phyloP scores from a whole-genome alignment of 2,888 invertebrate genomes.

The Archips xylosteana region DNA sequence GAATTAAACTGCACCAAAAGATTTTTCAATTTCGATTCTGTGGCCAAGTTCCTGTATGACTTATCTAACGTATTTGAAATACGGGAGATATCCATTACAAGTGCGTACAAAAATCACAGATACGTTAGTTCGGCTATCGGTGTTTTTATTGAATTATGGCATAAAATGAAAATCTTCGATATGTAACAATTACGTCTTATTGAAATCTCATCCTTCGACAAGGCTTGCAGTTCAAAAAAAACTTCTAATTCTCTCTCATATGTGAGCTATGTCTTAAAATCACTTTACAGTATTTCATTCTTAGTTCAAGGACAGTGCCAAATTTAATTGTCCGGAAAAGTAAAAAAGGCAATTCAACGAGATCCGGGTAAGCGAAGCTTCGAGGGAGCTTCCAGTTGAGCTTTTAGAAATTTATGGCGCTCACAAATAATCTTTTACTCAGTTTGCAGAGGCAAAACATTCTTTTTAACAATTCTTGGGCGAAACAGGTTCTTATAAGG shows the following conservation, averaged over 20 bases:
- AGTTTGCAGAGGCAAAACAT: slow-evolving; percentile 41
- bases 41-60: no score
- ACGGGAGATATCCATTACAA: no score
- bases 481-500: slow-evolving; percentile 32
- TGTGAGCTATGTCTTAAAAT: slow-evolving; percentile 1
- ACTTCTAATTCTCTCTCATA: not conserved
- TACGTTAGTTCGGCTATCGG: no score
- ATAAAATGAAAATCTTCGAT: no score
- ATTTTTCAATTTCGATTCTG: no score
- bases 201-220: not conserved
- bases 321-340: slow-evolving; percentile 45
- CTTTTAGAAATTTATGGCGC: slow-evolving; percentile 46
- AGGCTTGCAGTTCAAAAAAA: not conserved
- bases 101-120: no score
- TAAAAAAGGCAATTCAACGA: slow-evolving; percentile 44
- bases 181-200: not conserved
- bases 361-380: slow-evolving; percentile 43
- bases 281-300: slow-evolving; percentile 20
- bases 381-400: slow-evolving; percentile 43
- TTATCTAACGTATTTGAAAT: no score
- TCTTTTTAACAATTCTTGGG: slow-evolving; percentile 41
- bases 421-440: slow-evolving; percentile 46
- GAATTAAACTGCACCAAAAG: no score
- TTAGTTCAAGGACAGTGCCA: slow-evolving; percentile 34
- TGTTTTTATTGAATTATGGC: no score